Evolutionary conservation across 2,113 vertebrate species (phyloP).

Genomic region (Cranoglanis bouderius): DNA sequence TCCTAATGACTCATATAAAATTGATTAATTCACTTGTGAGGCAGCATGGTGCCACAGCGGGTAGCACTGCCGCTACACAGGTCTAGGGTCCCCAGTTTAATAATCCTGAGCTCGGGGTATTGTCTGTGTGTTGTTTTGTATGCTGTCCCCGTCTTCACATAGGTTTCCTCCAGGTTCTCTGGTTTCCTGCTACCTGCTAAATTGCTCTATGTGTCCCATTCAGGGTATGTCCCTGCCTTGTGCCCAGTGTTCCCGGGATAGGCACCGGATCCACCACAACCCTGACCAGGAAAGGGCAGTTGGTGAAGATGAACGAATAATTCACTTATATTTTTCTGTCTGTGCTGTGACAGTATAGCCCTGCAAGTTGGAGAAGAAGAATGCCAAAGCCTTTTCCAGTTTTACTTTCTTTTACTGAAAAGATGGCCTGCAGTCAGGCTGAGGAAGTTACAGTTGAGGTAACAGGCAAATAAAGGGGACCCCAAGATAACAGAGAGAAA

Average conservation of each 20-base stretch:
- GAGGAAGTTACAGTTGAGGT: slow-evolving; percentile 65
- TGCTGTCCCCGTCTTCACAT: not conserved
- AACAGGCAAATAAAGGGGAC: slow-evolving; percentile 61
- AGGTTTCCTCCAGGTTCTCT: not conserved
- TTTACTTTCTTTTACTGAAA: slow-evolving; percentile 70
- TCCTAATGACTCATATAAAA: not conserved
- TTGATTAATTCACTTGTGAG: not conserved
- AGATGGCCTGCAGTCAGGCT: slow-evolving; percentile 62
- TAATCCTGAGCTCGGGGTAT: not conserved
- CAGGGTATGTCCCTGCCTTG: not conserved
- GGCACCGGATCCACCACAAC: not conserved
- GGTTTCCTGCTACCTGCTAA: not conserved
- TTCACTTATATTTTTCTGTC: not conserved
- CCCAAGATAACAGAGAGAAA: slow-evolving; percentile 59
- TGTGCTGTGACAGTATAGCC: not conserved
- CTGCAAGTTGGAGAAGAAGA: not conserved
- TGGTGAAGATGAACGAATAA: not conserved
- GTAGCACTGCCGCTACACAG: not conserved
- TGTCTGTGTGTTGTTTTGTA: not conserved
- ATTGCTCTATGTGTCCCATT: no score
- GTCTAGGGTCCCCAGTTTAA: not conserved
- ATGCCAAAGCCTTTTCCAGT: slow-evolving; percentile 29
- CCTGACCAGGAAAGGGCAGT: not conserved
- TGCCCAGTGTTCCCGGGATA: not conserved
- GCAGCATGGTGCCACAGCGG: not conserved